Base-by-base conservation (phyloP, 2,797 vertebrate species). In the Dipus sagitta region DNA sequence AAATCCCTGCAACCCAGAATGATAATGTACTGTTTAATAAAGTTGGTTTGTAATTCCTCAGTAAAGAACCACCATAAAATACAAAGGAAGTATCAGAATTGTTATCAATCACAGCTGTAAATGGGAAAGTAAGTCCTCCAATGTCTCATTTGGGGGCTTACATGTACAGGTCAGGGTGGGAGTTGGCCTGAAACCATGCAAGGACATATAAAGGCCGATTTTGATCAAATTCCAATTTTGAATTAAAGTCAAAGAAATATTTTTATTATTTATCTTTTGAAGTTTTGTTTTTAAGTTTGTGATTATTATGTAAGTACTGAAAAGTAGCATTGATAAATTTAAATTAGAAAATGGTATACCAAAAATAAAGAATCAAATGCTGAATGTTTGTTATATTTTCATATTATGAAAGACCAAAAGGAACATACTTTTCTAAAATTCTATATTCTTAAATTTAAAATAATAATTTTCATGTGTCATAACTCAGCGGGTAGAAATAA, bases 251-350 rank as follows among this genome's bases (percentile, higher is more conserved):
- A 38, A 15, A 18, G 1, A 32, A 79, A 52, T 85, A 10, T 72
- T 77, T 26, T 1, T 62, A 67, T 34, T n/a, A 75, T 1, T 80
- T 14, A 85, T 74, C 52, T 58, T 93, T 74, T 81, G 3, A 12
- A 68, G 52, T 1, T 13, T 30, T 24, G 32, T 81, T 52, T 68
- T 70, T 78, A 76, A 52, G n/a, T 58, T 77, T 85, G 1, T 1
- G n/a, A 38, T 54, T 93, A 86, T 3, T 65, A 30, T 92, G 17
- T 94, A 80, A 83, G 10, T n/a, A 65, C 20, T 52, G 67, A 62
- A 6, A 34, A 60, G 3, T 68, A 77, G 0, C 28, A 58, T 32
- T 76, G 23, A 32, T 84, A 32, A 2, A 42, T 58, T 67, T 72
- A 65, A 4, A 6, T 52, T 72, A 58, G 20, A 91, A 78, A 65